phyloP scores from a whole-genome alignment of 2,888 invertebrate genomes.

The Lochmaea crataegi region DNA sequence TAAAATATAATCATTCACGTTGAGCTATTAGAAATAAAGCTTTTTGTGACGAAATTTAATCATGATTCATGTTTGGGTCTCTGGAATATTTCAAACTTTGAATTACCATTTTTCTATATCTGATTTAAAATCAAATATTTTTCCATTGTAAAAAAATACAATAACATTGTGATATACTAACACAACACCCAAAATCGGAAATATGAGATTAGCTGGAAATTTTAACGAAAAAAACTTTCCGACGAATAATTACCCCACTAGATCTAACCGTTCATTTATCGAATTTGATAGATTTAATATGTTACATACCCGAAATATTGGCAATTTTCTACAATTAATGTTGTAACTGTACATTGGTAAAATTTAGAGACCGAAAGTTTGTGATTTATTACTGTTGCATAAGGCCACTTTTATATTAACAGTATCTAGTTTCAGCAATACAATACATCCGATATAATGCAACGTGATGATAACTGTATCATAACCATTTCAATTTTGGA shows the following conservation, averaged over 20 bases:
- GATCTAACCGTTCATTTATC: background rate
- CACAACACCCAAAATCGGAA: too few species aligned
- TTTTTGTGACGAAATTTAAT: too few species aligned
- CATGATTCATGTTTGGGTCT: too few species aligned
- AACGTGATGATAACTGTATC: background rate
- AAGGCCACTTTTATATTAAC: background rate
- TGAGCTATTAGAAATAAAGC: too few species aligned
- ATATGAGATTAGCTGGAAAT: too few species aligned
- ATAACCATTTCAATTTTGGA: background rate
- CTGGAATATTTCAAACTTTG: too few species aligned
- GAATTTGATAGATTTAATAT: constrained; percentile 21
- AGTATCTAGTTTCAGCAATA: background rate
- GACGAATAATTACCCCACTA: background rate
- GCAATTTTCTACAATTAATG: constrained; percentile 28
- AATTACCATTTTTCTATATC: too few species aligned
- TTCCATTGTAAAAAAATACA: too few species aligned
- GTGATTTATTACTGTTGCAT: constrained; percentile 34
- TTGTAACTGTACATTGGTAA: background rate
- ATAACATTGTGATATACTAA: too few species aligned
- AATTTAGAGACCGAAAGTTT: constrained; percentile 22
- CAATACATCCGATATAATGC: background rate
- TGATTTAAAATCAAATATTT: too few species aligned
- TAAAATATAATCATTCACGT: too few species aligned
- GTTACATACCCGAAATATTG: constrained; percentile 17
- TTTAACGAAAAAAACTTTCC: too few species aligned